Base-by-base conservation (phyloP, 2,113 vertebrate species). In the Chaetodon trifascialis region DNA sequence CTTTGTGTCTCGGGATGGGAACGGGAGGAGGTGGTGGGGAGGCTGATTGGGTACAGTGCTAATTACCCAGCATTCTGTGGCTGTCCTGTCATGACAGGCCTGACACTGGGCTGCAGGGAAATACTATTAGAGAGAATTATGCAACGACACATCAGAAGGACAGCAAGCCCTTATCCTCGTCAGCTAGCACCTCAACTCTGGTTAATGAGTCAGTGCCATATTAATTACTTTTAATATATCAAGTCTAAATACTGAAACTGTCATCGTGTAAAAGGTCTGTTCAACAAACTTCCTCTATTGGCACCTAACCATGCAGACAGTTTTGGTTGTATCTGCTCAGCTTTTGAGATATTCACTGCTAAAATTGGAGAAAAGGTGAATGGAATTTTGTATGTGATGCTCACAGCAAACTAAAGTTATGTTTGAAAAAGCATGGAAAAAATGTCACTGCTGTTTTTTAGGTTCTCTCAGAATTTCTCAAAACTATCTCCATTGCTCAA, bases 21-120 rank as follows among this genome's bases (percentile, higher is more conserved):
- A 76, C 19, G 40, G 81, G 86, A 88, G 81, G 88, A 77, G 75
- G 84, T 63, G 75, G 64, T 62, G 72, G 83, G 76, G 84, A 80
- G 91, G 88, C 80, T 94, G 92, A 94, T 94, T 94, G 93, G 93
- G 90, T 86, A 88, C 82, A 62, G 76, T 89, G 93, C 93, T 95
- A 95, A 95, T 95, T 95, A 92, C 83, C 87, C 63, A 83, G 76
- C 64, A 47, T 83, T 88, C 84, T 88, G 74, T 70, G 74, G 64
- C 82, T 83, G 86, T 91, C 79, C 73, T 80, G 77, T 38, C 80
- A 79, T 87, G 91, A 88, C 91, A 91, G 82, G 87, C 72, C 79
- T 91, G 86, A 90, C 76, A 78, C 73, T 40, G 65, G 76, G 84
- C 88, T 89, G 81, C 85, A 83, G 89, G 85, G 90, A 91, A 89